These are phyloP conservation scores for Parasteatoda lunata DNA, from an alignment of 2,888 invertebrate genomes.

Conservation along the genomic window DNA sequence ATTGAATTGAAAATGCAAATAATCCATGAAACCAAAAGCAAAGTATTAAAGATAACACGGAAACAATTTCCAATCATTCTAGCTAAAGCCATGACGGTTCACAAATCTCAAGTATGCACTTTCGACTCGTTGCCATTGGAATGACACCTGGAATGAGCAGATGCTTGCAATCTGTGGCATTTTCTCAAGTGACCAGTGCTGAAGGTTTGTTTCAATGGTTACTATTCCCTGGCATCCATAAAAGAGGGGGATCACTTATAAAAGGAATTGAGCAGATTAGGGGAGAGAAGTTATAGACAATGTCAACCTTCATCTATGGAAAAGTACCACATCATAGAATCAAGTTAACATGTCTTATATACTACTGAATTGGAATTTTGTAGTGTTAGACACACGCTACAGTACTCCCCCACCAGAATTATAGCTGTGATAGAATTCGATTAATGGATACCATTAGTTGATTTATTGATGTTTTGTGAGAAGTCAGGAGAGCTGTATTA, in stretches of 20 bases:
- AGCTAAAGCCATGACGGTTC: constrained; percentile 70
- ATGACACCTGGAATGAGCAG: background rate
- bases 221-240: background rate
- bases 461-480: too few relatives aligned
- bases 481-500: too few relatives aligned
- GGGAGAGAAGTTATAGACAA: too few relatives aligned
- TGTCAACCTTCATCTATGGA: too few relatives aligned
- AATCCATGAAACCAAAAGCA: background rate
- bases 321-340: too few relatives aligned
- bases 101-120: constrained; percentile 69
- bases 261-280: background rate
- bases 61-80: constrained; percentile 69
- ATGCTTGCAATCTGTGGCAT: constrained; percentile 1
- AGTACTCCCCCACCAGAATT: too few relatives aligned
- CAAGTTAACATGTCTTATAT: too few relatives aligned
- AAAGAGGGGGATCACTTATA: background rate
- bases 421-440: too few relatives aligned
- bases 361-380: too few relatives aligned
- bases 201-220: background rate
- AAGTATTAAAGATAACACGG: constrained; percentile 4
- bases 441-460: too few relatives aligned
- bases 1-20: constrained; percentile 1
- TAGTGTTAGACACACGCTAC: too few relatives aligned
- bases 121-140: background rate
- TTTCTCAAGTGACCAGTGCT: background rate